Conservation (phyloP, 2,797 vertebrate species). For the Pseudochromis fuscus region DNA sequence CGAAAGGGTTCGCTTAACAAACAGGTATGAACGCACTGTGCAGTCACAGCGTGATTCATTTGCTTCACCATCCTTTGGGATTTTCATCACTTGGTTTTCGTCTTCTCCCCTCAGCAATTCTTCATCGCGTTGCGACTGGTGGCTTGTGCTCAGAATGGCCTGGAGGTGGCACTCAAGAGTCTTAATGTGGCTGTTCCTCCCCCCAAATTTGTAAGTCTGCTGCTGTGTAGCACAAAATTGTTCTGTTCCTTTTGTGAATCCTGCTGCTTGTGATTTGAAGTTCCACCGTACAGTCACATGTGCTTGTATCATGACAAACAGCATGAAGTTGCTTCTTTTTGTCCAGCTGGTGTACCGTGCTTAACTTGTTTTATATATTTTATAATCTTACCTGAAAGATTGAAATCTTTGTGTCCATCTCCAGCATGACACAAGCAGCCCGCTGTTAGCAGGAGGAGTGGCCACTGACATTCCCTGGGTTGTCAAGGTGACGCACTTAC, state of each 20-base stretch:
- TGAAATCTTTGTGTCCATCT: conserved; percentile 43
- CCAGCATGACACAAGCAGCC: conserved; percentile 93
- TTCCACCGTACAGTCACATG: background rate
- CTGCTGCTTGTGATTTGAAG: background rate
- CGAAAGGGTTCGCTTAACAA: conserved; percentile 95
- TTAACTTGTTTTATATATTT: background rate
- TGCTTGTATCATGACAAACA: background rate
- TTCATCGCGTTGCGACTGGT: conserved; percentile 95
- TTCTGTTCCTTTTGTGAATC: conserved; percentile 8
- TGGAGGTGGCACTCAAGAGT: conserved; percentile 93
- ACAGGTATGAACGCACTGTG: conserved; percentile 86
- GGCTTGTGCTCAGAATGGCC: conserved; percentile 98
- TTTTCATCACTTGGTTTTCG: background rate
- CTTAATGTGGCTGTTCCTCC: conserved; percentile 92
- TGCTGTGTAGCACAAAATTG: background rate
- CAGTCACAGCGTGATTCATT: background rate
- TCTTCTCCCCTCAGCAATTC: conserved; percentile 89
- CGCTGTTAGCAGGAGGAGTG: conserved; percentile 86
- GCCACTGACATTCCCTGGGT: conserved; percentile 90
- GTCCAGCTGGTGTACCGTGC: no score
- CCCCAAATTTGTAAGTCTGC: conserved; percentile 96
- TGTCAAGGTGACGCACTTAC: conserved; percentile 89
- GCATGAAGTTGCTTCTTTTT: background rate
- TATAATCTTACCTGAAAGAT: no score
- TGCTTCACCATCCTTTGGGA: background rate